These are phyloP conservation scores for Australoheros scitulus DNA, from an alignment of 2,113 vertebrate species.

Conservation along the genomic window DNA sequence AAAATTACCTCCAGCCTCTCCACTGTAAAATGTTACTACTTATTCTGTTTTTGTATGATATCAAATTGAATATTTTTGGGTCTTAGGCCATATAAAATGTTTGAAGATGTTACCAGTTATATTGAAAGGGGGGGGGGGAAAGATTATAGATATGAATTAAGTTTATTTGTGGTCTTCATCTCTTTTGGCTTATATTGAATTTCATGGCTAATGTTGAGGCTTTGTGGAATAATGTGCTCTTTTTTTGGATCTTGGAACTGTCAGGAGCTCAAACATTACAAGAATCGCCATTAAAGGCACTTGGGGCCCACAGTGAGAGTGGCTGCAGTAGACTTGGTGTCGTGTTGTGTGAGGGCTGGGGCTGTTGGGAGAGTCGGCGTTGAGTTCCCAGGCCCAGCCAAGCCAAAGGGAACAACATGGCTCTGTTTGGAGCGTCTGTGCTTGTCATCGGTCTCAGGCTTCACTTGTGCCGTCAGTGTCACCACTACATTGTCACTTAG, in stretches of 20 bases:
- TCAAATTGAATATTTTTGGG: neutral
- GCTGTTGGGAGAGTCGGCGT: slow-evolving; percentile 56
- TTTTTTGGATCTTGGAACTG: neutral
- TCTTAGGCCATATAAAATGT: too few relatives aligned
- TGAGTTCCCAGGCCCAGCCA: slow-evolving; percentile 62
- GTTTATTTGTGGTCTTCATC: neutral
- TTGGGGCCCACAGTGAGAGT: slow-evolving; percentile 26
- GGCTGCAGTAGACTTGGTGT: slow-evolving; percentile 19
- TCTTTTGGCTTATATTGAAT: neutral
- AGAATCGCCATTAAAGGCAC: slow-evolving; percentile 32
- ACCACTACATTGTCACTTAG: slow-evolving; percentile 71
- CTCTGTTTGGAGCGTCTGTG: slow-evolving; percentile 64
- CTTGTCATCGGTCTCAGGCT: slow-evolving; percentile 69
- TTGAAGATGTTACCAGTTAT: neutral
- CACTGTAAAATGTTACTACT: neutral
- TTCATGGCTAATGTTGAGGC: neutral
- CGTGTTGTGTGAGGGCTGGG: slow-evolving; percentile 45
- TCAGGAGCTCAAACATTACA: slow-evolving; percentile 2
- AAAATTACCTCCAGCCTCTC: neutral
- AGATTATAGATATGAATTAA: neutral
- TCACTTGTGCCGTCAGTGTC: slow-evolving; percentile 68
- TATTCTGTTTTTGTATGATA: neutral
- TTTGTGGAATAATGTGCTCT: neutral
- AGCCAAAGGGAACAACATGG: slow-evolving; percentile 67
- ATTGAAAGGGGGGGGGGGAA: too few relatives aligned